These are phyloP conservation scores for Crioceris asparagi DNA, from an alignment of 2,888 invertebrate species.

Conservation along the genomic window DNA sequence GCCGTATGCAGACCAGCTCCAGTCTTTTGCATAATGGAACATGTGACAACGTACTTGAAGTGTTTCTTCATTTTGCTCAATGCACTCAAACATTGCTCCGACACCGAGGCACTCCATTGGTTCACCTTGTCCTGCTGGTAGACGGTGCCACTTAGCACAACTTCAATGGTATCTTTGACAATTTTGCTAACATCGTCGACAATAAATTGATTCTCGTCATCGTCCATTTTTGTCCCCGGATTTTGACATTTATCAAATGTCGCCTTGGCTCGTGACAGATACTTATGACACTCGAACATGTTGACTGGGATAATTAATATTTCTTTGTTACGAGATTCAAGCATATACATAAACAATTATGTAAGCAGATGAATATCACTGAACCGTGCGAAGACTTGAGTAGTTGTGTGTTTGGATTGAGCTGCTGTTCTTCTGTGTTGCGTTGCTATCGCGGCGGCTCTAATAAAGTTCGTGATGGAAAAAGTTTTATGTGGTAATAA, in stretches of 20 bases:
- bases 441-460: no score
- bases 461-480: no score
- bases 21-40: conserved; percentile 76
- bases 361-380: no score
- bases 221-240: conserved; percentile 29
- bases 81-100: conserved; percentile 61
- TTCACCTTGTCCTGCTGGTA: conserved; percentile 56
- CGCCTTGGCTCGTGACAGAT: no score
- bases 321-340: no score
- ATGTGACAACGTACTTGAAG: conserved; percentile 74
- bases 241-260: conserved; percentile 26
- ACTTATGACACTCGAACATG: conserved; percentile 16
- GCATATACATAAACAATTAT: no score
- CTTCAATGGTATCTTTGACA: conserved; percentile 64
- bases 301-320: no score
- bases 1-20: conserved; percentile 76
- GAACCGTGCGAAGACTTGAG: no score
- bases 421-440: no score
- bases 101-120: conserved; percentile 65
- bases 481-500: no score
- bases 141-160: conserved; percentile 57
- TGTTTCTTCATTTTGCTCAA: conserved; percentile 68
- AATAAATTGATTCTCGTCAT: conserved; percentile 45
- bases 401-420: no score
- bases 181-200: conserved; percentile 68